phyloP scores from a whole-genome alignment of 2,797 vertebrate species.

The Harpagifer antarcticus region DNA sequence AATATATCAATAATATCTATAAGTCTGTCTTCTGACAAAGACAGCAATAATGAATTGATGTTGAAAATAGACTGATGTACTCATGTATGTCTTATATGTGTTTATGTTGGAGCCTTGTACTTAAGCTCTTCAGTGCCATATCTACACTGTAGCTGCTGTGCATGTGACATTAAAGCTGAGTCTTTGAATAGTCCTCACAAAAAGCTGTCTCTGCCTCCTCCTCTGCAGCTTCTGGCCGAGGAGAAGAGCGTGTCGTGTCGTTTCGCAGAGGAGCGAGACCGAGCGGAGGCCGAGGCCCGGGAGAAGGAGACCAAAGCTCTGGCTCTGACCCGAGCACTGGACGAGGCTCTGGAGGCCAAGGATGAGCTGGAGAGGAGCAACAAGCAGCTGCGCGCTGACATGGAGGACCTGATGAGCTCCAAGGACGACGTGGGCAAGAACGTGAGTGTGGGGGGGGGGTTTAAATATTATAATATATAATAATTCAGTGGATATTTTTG shows the following conservation, averaged over 20 bases:
- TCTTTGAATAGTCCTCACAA: background rate
- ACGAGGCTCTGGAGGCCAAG: conserved; percentile 95
- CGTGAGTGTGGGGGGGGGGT: conserved; percentile 74
- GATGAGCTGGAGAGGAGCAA: conserved; percentile 96
- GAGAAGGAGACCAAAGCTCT: conserved; percentile 98
- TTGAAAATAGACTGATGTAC: too few species aligned
- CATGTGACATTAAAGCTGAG: too few species aligned
- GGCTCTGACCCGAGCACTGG: conserved; percentile 93
- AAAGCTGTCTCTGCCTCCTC: background rate
- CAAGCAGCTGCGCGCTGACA: conserved; percentile 94
- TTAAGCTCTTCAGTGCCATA: too few species aligned
- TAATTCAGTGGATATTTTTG: background rate
- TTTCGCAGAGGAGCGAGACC: conserved; percentile 95
- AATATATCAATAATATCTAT: too few species aligned
- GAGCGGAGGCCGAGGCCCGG: conserved; percentile 95
- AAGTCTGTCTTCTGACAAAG: too few species aligned
- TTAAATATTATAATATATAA: background rate
- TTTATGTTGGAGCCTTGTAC: too few species aligned
- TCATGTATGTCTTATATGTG: too few species aligned
- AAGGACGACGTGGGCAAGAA: conserved; percentile 99
- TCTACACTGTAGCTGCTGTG: too few species aligned
- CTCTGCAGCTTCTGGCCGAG: conserved; percentile 92
- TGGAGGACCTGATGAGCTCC: conserved; percentile 98
- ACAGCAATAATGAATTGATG: too few species aligned
- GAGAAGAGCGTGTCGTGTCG: conserved; percentile 97